phyloP scores from a whole-genome alignment of 2,888 invertebrate genomes.

The Limenitis camilla region DNA sequence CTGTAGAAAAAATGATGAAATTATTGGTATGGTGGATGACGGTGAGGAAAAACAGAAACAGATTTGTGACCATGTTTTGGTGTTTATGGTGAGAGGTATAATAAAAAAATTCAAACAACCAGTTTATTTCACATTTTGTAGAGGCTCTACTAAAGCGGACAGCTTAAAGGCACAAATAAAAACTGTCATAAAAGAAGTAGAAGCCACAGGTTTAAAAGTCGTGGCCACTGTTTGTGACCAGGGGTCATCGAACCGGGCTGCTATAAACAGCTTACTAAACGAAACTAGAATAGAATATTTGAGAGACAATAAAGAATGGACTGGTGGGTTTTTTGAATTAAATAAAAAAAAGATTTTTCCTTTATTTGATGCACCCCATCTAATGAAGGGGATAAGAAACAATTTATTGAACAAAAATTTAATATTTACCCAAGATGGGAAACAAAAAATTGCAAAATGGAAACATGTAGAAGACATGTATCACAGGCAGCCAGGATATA shows the following conservation, averaged over 20 bases:
- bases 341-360: conserved; percentile 6
- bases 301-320: background rate
- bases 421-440: conserved; percentile 9
- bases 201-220: conserved; percentile 13
- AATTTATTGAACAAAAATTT: conserved; percentile 24
- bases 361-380: conserved; percentile 14
- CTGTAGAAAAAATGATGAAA: conserved; percentile 6
- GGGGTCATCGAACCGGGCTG: conserved; percentile 16
- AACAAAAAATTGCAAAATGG: conserved; percentile 28
- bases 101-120: conserved; percentile 23
- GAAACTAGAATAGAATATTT: conserved; percentile 14
- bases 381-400: conserved; percentile 20
- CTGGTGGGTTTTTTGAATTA: conserved; percentile 7
- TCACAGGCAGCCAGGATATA: conserved; percentile 24
- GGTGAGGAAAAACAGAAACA: conserved; percentile 2
- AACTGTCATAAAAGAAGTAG: conserved; percentile 11
- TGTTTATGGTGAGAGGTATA: conserved; percentile 23
- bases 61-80: conserved; percentile 20
- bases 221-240: conserved; percentile 24
- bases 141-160: conserved; percentile 10
- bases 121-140: conserved; percentile 16
- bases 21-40: conserved; percentile 6
- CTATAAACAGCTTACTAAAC: conserved; percentile 13
- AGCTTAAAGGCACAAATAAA: conserved; percentile 6
- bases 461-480: conserved; percentile 21